A percentile compares a stretch with the other conserved stretches of the same genome.
phyloP scores from a whole-genome alignment of 2,888 invertebrate genomes.

The Euzetes globulus region DNA sequence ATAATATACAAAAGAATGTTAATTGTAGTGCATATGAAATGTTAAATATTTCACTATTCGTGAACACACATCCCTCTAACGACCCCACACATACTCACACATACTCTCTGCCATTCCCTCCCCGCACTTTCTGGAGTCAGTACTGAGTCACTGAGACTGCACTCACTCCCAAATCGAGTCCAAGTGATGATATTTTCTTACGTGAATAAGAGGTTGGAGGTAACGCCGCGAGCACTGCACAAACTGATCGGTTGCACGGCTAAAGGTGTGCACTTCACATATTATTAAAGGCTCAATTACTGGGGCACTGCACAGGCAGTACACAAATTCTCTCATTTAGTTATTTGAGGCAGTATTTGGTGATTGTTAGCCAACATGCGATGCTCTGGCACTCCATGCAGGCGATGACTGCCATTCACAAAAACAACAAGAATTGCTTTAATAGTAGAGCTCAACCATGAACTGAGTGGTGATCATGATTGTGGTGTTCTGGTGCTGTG shows the following conservation, averaged over 20 bases:
- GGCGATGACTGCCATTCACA: slow-evolving; percentile 19
- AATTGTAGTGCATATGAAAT: slow-evolving; percentile 25
- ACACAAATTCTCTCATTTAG: slow-evolving; percentile 23
- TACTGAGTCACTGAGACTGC: not conserved
- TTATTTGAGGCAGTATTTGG: slow-evolving; percentile 13
- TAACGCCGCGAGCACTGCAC: slow-evolving; percentile 6
- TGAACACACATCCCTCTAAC: slow-evolving; percentile 26
- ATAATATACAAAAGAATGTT: slow-evolving; percentile 25
- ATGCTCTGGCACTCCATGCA: slow-evolving; percentile 2
- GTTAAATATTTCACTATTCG: slow-evolving; percentile 16
- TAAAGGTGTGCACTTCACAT: slow-evolving; percentile 25
- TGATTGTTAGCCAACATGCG: slow-evolving; percentile 23
- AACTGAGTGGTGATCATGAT: slow-evolving; percentile 12
- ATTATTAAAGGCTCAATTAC: slow-evolving; percentile 25
- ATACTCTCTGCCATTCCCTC: not conserved
- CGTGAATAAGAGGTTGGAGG: slow-evolving; percentile 22
- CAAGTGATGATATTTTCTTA: slow-evolving; percentile 19
- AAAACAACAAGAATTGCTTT: slow-evolving; percentile 19
- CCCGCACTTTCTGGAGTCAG: not conserved
- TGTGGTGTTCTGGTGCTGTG: slow-evolving; percentile 3
- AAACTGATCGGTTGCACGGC: slow-evolving; percentile 8
- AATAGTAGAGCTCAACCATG: slow-evolving; percentile 18
- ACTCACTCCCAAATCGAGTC: slow-evolving; percentile 1
- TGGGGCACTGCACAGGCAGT: slow-evolving; percentile 20
- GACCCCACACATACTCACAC: slow-evolving; percentile 19